These are phyloP conservation scores for Mirza zaza DNA, from an alignment of 2,113 vertebrate genomes.

Conservation along the genomic window DNA sequence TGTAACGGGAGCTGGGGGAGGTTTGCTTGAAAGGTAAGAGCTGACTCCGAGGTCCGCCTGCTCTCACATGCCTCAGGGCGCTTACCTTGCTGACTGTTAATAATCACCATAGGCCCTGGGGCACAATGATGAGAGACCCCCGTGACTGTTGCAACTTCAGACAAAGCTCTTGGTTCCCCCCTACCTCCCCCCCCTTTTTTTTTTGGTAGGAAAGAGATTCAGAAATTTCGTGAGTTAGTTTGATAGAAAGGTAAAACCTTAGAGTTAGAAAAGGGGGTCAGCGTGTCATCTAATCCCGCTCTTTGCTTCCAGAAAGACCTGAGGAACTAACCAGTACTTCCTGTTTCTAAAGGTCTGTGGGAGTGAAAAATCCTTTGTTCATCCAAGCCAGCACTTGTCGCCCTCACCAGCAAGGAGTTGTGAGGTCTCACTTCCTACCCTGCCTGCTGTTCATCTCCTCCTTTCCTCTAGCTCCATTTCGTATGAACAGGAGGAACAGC, in stretches of 20 bases:
- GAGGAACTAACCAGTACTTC: constrained; percentile 38
- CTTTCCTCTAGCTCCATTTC: not conserved
- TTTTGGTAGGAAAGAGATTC: not conserved
- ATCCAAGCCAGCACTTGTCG: not conserved
- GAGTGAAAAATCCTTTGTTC: constrained; percentile 22
- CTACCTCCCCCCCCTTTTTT: not conserved
- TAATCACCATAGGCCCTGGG: constrained; percentile 62
- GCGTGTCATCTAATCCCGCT: constrained; percentile 22
- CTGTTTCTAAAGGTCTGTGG: constrained; percentile 23
- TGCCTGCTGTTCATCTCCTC: not conserved
- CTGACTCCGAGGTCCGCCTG: not conserved
- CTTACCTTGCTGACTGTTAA: constrained; percentile 52
- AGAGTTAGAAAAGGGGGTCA: not conserved
- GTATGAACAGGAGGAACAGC: not conserved
- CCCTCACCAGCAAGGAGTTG: not conserved
- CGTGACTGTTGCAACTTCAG: constrained; percentile 44
- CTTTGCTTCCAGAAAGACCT: constrained; percentile 46
- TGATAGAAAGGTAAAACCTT: constrained; percentile 53
- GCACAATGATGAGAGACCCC: constrained; percentile 11
- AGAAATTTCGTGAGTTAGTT: constrained; percentile 9
- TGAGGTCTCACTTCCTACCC: not conserved
- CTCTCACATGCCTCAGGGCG: not conserved
- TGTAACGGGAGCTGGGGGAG: not conserved
- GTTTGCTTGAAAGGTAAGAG: constrained; percentile 14
- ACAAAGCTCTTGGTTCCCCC: not conserved